A percentile compares a stretch with the other conserved stretches of the same genome.
phyloP scores from a whole-genome alignment of 1,140 invertebrate genomes.

The Chlorops oryzae region DNA sequence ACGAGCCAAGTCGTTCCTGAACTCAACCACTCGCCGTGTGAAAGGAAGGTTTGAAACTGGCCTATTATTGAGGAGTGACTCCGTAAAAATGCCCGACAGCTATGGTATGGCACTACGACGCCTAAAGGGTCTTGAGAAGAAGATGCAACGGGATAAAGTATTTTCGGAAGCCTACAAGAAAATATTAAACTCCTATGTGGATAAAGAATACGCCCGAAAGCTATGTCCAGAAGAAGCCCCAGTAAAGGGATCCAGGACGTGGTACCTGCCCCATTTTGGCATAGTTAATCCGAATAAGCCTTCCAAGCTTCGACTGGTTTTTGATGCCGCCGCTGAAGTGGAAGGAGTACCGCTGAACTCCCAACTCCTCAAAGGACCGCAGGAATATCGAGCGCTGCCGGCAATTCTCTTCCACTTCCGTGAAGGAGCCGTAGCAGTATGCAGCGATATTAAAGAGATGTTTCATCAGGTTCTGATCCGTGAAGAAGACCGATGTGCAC shows the following conservation, averaged over 20 bases:
- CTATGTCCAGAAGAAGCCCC: not conserved
- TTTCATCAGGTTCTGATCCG: constrained; percentile 28
- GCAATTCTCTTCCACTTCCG: too few relatives aligned
- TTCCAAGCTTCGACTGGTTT: constrained; percentile 24
- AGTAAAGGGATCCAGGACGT: constrained; percentile 7
- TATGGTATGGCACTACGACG: constrained; percentile 1
- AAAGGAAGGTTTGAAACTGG: not conserved
- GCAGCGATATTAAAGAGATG: too few relatives aligned
- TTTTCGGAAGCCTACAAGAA: constrained; percentile 6
- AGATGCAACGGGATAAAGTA: not conserved
- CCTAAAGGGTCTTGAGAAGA: constrained; percentile 1
- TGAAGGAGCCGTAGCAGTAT: too few relatives aligned
- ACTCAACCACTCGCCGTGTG: not conserved
- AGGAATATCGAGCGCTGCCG: constrained; percentile 24
- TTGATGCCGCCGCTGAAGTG: constrained; percentile 26
- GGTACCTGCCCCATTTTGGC: constrained; percentile 35
- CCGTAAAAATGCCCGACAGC: not conserved
- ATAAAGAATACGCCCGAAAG: constrained; percentile 9
- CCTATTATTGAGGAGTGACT: not conserved
- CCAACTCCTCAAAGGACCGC: constrained; percentile 24
- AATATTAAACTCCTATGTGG: not conserved
- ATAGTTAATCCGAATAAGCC: constrained; percentile 27
- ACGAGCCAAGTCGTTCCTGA: not conserved
- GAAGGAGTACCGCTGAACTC: too few relatives aligned
- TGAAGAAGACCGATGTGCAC: constrained; percentile 21